Evolutionary conservation across 2,113 vertebrate genomes (phyloP), one percentile per base, ranked within the genome.

Genomic region (Scopus umbretta): DNA sequence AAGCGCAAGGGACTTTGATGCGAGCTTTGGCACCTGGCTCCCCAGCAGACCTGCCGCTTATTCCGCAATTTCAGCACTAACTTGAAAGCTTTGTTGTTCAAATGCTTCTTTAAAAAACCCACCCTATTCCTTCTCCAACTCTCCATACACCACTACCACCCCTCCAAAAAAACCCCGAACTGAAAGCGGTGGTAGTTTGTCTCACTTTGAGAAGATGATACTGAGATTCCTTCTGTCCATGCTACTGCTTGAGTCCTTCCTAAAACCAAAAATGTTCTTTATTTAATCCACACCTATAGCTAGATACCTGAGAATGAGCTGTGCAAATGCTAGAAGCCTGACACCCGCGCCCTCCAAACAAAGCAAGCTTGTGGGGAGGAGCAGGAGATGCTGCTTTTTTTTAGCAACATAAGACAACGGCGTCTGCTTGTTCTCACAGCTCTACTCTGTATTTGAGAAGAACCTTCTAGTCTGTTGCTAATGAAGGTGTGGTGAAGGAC

Each of bases 271-370:
- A 10, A 0, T 40, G 13, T 74, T 36, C 30, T 36, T 50, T 14
- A 1, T 84, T 86, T 63, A 30, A 9, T 52, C 42, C 61, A 58
- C 38, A 15, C 13, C 47, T 67, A 3, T 20, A 66, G 58, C 14
- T 36, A 22, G 43, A 16, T 21, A 27, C 32, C 27, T 20, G 45
- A 52, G 68, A 40, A 63, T 4, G 11, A 56, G 13, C 43, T 52
- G 14, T 68, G 63, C 76, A 78, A 7, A 20, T 34, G 13, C 11
- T 15, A 80, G 34, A 50, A 83, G 22, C 17, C 13, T 50, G 45
- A 18, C 20, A 12, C 14, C 8, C 21, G 20, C 4, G 23, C 0
- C 7, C 30, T 7, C 6, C 5, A 45, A 27, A 34, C 16, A 23
- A 27, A 49, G 47, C 47, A 34, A 45, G 7, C 21, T 55, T 34